phyloP scores from a whole-genome alignment of 2,797 vertebrate species.

The Chelonia mydas region DNA sequence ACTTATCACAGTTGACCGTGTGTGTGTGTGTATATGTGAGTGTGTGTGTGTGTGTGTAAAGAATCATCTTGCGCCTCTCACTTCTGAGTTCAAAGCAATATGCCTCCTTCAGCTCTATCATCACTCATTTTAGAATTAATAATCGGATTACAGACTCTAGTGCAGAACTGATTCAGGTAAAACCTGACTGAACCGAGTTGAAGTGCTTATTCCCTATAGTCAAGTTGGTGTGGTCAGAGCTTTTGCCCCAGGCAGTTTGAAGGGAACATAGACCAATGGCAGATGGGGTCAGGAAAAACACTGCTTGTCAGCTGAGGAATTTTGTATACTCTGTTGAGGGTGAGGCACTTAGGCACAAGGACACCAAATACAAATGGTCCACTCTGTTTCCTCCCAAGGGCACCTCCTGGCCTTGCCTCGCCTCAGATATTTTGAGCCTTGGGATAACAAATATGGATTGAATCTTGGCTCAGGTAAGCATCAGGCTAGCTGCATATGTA shows the following conservation, averaged over 20 bases:
- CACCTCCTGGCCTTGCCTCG: not conserved
- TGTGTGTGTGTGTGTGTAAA: fast-evolving
- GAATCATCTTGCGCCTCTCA: not conserved
- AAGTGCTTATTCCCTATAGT: not conserved
- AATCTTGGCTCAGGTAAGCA: not conserved
- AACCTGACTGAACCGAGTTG: not conserved
- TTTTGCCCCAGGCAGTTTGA: not conserved
- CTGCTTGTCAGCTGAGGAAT: not conserved
- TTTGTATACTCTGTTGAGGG: not conserved
- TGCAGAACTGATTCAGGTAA: not conserved
- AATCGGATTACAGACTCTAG: not conserved
- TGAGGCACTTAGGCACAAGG: not conserved
- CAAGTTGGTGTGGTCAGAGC: not conserved
- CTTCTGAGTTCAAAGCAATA: not conserved
- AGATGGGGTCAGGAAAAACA: not conserved
- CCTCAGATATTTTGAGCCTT: fast-evolving
- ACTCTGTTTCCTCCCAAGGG: not conserved
- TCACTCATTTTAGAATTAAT: not conserved
- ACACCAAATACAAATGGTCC: not conserved
- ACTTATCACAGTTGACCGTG: not conserved
- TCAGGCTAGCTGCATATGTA: not conserved
- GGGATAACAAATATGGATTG: not conserved
- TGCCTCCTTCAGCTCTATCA: not conserved
- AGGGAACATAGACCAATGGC: not conserved
- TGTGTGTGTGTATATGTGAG: fast-evolving